Evolutionary conservation across 2,888 invertebrate species (phyloP).

Genomic region (Hesperia comma): DNA sequence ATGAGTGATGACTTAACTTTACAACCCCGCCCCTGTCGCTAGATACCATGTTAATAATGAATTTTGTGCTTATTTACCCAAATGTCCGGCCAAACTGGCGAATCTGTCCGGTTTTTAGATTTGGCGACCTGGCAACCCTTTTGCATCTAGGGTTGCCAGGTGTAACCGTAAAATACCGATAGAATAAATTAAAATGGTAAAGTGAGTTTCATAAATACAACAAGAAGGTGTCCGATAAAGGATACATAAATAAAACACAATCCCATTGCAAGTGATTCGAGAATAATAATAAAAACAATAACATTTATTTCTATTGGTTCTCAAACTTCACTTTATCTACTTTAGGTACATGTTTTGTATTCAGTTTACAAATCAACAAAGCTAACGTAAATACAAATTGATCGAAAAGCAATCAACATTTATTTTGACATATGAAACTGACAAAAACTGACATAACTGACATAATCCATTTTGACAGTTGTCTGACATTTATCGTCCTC

Average conservation of each 20-base stretch:
- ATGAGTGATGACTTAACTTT: too few species aligned
- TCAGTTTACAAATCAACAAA: slow-evolving; percentile 78
- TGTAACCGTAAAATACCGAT: too few species aligned
- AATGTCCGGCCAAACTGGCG: too few species aligned
- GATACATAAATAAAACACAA: slow-evolving; percentile 69
- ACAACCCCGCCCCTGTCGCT: too few species aligned
- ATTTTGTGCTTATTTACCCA: too few species aligned
- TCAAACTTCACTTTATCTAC: slow-evolving; percentile 73
- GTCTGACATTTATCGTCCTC: slow-evolving; percentile 24
- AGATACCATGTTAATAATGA: too few species aligned
- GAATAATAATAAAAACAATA: slow-evolving; percentile 83
- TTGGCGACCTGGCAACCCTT: too few species aligned
- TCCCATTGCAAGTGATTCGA: slow-evolving; percentile 80
- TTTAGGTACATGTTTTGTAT: slow-evolving; percentile 80
- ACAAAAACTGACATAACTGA: slow-evolving; percentile 2
- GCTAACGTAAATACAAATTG: slow-evolving; percentile 57
- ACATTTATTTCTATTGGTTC: slow-evolving; percentile 83
- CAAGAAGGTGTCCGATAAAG: neutral
- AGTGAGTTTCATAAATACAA: too few species aligned
- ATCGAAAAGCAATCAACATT: slow-evolving; percentile 50
- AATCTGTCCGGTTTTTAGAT: too few species aligned
- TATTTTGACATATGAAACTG: slow-evolving; percentile 9
- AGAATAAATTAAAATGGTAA: too few species aligned
- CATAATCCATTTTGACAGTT: slow-evolving; percentile 16
- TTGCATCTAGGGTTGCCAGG: too few species aligned